These are phyloP conservation scores for Chloromyia formosa DNA, from an alignment of 2,888 invertebrate species.

Conservation along the genomic window DNA sequence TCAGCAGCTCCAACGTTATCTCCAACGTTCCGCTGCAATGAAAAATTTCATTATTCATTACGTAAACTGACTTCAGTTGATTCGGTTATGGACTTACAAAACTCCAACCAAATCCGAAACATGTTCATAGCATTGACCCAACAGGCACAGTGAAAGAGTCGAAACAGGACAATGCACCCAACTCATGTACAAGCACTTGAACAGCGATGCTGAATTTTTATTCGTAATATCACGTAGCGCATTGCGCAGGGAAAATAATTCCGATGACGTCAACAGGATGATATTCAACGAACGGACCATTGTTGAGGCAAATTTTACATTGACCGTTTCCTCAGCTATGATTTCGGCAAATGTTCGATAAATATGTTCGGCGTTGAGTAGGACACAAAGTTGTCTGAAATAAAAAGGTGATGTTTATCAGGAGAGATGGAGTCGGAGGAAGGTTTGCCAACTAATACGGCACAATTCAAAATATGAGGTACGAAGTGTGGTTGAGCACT, in stretches of 20 bases:
- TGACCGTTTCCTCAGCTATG: conserved; percentile 74
- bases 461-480: too few species aligned
- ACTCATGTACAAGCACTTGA: conserved; percentile 87
- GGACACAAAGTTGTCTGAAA: conserved; percentile 87
- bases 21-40: conserved; percentile 86
- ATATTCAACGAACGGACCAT: conserved; percentile 93
- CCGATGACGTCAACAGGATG: conserved; percentile 93
- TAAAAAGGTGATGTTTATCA: too few species aligned
- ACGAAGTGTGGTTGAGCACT: too few species aligned
- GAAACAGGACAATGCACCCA: conserved; percentile 99
- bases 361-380: conserved; percentile 93
- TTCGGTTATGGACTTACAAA: conserved; percentile 80
- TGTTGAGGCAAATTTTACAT: conserved; percentile 85
- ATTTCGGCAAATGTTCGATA: conserved; percentile 89
- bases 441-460: too few species aligned
- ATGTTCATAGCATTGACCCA: conserved; percentile 94
- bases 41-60: too few species aligned
- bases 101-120: conserved; percentile 86
- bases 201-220: conserved; percentile 83
- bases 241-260: conserved; percentile 87
- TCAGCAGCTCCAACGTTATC: conserved; percentile 94
- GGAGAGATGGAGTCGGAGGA: too few species aligned
- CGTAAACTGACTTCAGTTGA: too few species aligned
- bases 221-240: conserved; percentile 81
- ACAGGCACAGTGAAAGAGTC: conserved; percentile 90